Evolutionary conservation across 2,113 vertebrate species (phyloP).

Genomic region (Butorides virescens): DNA sequence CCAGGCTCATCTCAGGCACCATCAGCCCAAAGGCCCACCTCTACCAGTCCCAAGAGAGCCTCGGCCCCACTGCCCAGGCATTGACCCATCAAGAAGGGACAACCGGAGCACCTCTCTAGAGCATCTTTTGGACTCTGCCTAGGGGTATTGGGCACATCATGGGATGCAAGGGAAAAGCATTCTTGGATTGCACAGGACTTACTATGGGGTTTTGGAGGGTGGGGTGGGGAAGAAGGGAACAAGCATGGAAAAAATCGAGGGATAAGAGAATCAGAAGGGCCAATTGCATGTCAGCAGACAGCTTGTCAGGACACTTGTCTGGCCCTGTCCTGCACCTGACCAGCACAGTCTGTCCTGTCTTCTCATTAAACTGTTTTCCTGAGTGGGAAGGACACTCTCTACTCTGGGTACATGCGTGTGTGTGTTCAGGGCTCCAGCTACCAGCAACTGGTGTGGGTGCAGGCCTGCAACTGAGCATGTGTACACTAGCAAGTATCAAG

Average conservation of each 20-base stretch:
- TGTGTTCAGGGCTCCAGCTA: neutral
- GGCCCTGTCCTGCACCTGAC: neutral
- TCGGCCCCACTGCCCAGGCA: neutral
- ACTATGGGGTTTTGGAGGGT: neutral
- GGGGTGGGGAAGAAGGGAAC: fast-evolving
- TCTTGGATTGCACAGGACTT: neutral
- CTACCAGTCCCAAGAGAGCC: neutral
- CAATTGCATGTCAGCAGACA: neutral
- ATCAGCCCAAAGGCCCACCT: neutral
- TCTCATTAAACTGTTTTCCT: neutral
- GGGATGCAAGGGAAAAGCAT: neutral
- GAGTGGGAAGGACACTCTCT: neutral
- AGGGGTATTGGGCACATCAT: neutral
- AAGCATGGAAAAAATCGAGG: neutral
- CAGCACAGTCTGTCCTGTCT: neutral
- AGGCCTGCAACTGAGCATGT: neutral
- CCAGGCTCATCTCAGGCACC: neutral
- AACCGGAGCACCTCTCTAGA: neutral
- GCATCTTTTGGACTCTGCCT: neutral
- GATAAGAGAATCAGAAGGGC: neutral
- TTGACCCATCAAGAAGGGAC: neutral
- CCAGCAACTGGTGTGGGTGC: fast-evolving
- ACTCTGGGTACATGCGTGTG: neutral
- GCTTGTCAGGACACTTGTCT: neutral
- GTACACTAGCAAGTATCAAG: neutral